A percentile compares a stretch with the other conserved stretches of the same genome.
Evolutionary conservation across 2,113 vertebrate species (phyloP).

Genomic region (Agapornis roseicollis): DNA sequence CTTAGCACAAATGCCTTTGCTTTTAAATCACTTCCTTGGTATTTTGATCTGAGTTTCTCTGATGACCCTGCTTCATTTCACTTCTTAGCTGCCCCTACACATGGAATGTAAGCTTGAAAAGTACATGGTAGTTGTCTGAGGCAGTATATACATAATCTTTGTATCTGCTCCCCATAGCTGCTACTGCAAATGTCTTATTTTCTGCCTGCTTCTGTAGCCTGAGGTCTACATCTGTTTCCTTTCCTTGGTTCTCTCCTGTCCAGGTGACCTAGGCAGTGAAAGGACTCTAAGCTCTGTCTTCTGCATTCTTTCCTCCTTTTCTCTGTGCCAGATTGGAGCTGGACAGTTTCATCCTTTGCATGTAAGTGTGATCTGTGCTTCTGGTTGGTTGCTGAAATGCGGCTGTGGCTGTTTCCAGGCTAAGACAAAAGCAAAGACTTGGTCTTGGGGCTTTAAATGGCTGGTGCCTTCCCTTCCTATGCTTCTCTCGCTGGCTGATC

Average conservation of each 20-base stretch:
- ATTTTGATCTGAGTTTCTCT: not conserved
- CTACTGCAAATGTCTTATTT: constrained; percentile 27
- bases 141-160: not conserved
- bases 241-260: constrained; percentile 76
- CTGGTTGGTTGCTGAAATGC: constrained; percentile 36
- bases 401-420: not conserved
- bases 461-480: not conserved
- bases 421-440: not conserved
- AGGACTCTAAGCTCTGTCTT: constrained; percentile 73
- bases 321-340: constrained; percentile 79
- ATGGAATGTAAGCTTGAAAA: not conserved
- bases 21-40: not conserved
- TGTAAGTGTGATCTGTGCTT: constrained; percentile 78
- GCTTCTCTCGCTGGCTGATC: not conserved
- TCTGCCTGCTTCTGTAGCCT: constrained; percentile 53
- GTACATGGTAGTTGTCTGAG: not conserved
- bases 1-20: not conserved
- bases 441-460: not conserved
- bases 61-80: not conserved
- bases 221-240: constrained; percentile 61
- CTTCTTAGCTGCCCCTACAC: not conserved
- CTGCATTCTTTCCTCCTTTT: constrained; percentile 80
- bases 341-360: constrained; percentile 78
- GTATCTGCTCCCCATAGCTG: not conserved
- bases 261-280: constrained; percentile 75